Conservation (phyloP, 2,797 vertebrate genomes). For the Glossophaga mutica region DNA sequence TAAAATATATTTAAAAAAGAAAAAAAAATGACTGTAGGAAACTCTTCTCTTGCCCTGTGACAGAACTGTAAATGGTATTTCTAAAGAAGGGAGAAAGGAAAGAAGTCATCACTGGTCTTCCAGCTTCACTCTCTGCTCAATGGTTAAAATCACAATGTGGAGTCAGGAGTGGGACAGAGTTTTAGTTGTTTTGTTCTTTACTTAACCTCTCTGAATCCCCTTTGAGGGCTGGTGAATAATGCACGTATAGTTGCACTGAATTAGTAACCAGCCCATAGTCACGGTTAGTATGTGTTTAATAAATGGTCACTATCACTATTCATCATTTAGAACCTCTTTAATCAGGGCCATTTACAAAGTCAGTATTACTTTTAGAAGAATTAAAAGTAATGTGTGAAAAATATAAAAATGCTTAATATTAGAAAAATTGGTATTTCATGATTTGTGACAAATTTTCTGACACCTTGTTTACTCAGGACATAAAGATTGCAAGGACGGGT, state of each 20-base stretch:
- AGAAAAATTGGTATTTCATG: background rate
- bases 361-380: background rate
- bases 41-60: background rate
- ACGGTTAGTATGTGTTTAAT: background rate
- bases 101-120: background rate
- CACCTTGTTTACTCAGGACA: slow-evolving; percentile 24
- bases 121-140: background rate
- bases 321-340: background rate
- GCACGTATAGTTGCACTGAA: background rate
- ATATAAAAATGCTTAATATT: background rate
- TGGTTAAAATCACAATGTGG: background rate
- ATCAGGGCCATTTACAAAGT: background rate
- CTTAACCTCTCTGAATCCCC: background rate
- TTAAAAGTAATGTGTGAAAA: background rate
- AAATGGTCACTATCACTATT: background rate
- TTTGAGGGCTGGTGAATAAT: background rate
- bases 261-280: background rate
- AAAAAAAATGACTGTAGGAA: background rate
- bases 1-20: too few species aligned
- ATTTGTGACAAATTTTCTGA: background rate
- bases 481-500: slow-evolving; percentile 15
- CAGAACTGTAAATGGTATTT: background rate
- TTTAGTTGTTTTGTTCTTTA: background rate
- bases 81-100: background rate
- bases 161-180: background rate